Base-by-base conservation (phyloP, 2,888 invertebrate genomes). In the Dasypogon diadema region DNA sequence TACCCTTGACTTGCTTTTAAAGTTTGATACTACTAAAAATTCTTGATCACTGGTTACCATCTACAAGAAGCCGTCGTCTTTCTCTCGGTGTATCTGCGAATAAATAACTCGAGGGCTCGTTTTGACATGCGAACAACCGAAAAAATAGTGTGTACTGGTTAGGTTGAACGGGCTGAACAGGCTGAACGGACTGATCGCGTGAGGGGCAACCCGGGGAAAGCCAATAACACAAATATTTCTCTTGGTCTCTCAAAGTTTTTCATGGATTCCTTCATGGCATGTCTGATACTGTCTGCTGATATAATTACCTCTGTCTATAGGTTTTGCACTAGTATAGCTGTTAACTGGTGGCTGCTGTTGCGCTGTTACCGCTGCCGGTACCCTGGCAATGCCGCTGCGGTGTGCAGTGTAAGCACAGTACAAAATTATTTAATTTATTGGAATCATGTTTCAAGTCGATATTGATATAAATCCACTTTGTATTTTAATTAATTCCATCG, bases 331-430 rank as follows among this genome's bases (percentile, higher is more conserved):
- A 46, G 72, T 26, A 51, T 30, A 77, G 75, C 70, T 77, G 78
- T 34, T 77, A 77, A 77, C 77, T 79, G 79, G 75, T 77, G 76
- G 75, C 77, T 60, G 54, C 65, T 46, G 42, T 63, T 34, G 60
- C n/a, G n/a, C 54, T 51, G 65, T 16, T 65, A 74, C 70, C 58
- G 75, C 77, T n/a, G n/a, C n/a, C n/a, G n/a, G n/a, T n/a, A n/a
- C n/a, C n/a, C n/a, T n/a, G n/a, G n/a, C n/a, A n/a, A n/a, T n/a
- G 77, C 48, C 22, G 63, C 26, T 63, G 68, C 76, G 72, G 74
- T 76, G 73, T 63, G 76, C 60, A 56, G 70, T 63, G 70, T 56
- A 77, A 54, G 74, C 26, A 34, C 70, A 70, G n/a, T n/a, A n/a
- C 70, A 70, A 70, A 70, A 70, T 70, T 70, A 70, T 70, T 70